A percentile compares a stretch with the other conserved stretches of the same genome.
phyloP scores from a whole-genome alignment of 2,888 invertebrate genomes.

The Nezara viridula region DNA sequence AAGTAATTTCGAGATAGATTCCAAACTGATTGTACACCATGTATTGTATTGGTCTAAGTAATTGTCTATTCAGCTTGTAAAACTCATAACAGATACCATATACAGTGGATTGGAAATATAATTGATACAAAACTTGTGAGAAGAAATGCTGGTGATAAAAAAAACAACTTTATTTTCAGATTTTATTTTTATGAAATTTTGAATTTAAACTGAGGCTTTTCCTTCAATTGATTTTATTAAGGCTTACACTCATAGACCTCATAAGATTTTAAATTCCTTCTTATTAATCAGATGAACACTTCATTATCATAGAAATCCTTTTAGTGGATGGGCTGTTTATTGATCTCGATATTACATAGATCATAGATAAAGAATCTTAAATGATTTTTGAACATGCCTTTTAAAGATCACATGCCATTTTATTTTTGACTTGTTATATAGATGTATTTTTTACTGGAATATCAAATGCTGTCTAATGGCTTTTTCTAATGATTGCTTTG shows the following conservation, averaged over 20 bases:
- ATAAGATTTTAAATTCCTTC: not conserved
- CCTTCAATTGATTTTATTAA: not conserved
- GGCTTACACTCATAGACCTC: not conserved
- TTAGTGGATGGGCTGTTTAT: not conserved
- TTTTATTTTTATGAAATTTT: not conserved
- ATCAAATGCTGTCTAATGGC: too few species aligned
- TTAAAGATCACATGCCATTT: not conserved
- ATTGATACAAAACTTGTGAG: not conserved
- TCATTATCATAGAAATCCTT: not conserved
- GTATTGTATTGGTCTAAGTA: too few species aligned
- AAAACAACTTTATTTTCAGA: not conserved
- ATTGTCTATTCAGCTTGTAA: too few species aligned
- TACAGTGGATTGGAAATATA: too few species aligned
- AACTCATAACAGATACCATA: too few species aligned
- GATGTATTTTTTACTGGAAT: too few species aligned
- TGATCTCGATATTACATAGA: not conserved
- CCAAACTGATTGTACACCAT: too few species aligned
- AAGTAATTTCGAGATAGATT: too few species aligned
- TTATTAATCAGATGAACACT: not conserved
- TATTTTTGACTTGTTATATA: not conserved
- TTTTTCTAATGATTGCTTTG: too few species aligned
- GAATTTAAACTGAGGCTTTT: not conserved
- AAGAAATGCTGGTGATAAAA: not conserved
- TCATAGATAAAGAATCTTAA: not conserved
- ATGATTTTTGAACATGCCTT: not conserved